These are phyloP conservation scores for Dione vanillae DNA, from an alignment of 2,888 invertebrate species.

Conservation along the genomic window DNA sequence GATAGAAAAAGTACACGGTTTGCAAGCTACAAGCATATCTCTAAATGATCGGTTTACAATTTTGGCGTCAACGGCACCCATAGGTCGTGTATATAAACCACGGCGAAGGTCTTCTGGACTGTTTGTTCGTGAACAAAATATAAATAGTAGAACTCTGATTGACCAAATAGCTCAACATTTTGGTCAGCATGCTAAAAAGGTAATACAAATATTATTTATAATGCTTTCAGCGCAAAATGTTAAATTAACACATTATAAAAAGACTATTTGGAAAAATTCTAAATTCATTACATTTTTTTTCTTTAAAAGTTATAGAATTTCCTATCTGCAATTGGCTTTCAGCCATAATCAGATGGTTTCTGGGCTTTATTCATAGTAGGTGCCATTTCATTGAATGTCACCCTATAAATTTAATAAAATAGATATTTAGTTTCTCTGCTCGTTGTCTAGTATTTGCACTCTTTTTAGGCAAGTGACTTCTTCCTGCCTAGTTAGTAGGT, in stretches of 20 bases:
- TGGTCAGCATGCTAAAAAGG: slow-evolving; percentile 62
- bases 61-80: slow-evolving; percentile 55
- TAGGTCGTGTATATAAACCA: slow-evolving; percentile 51
- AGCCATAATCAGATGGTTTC: too few relatives aligned
- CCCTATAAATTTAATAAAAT: too few relatives aligned
- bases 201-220: slow-evolving; percentile 47
- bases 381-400: too few relatives aligned
- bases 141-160: slow-evolving; percentile 56
- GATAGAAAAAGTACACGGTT: slow-evolving; percentile 72
- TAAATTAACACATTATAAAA: neutral
- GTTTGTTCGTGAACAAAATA: slow-evolving; percentile 39
- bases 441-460: too few relatives aligned
- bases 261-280: too few relatives aligned
- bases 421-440: too few relatives aligned
- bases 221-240: neutral
- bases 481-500: too few relatives aligned
- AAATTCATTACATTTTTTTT: too few relatives aligned
- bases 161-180: slow-evolving; percentile 64
- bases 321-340: too few relatives aligned
- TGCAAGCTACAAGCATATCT: slow-evolving; percentile 73
- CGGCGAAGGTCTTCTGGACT: slow-evolving; percentile 45
- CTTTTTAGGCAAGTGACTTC: too few relatives aligned
- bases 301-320: too few relatives aligned
- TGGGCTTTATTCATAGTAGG: too few relatives aligned
- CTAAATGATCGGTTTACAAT: slow-evolving; percentile 69